phyloP scores from a whole-genome alignment of 1,140 invertebrate species.

The Cecropterus lyciades region DNA sequence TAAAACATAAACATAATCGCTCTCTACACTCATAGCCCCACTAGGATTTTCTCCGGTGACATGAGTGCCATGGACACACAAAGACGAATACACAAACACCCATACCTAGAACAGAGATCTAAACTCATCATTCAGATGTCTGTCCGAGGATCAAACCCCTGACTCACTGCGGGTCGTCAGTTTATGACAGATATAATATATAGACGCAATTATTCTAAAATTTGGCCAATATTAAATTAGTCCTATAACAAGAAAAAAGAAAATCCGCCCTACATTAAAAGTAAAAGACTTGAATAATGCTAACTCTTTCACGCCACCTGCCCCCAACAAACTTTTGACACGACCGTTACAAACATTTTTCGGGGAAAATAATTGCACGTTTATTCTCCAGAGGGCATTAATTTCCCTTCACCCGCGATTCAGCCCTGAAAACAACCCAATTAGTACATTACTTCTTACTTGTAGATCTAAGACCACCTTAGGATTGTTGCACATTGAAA shows the following conservation, averaged over 20 bases:
- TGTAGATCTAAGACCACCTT: conserved; percentile 42
- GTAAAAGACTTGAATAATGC: conserved; percentile 27
- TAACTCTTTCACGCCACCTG: conserved; percentile 72
- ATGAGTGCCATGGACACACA: too few species aligned
- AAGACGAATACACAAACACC: too few species aligned
- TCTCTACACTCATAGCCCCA: too few species aligned
- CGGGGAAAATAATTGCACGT: conserved; percentile 73
- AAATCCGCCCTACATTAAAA: conserved; percentile 28
- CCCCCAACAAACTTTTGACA: conserved; percentile 74
- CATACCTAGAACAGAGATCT: too few species aligned
- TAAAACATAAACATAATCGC: too few species aligned
- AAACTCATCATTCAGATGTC: too few species aligned
- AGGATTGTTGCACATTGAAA: conserved; percentile 22
- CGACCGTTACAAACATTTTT: conserved; percentile 66
- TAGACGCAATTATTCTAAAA: too few species aligned
- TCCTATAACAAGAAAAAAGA: not conserved
- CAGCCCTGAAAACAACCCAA: conserved; percentile 65
- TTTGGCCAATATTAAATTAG: too few species aligned
- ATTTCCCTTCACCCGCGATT: conserved; percentile 73
- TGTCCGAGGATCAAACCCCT: too few species aligned
- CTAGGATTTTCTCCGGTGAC: too few species aligned
- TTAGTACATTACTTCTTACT: conserved; percentile 71
- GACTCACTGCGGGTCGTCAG: too few species aligned
- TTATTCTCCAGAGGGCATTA: conserved; percentile 75
- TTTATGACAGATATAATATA: too few species aligned